phyloP scores from a whole-genome alignment of 1,140 invertebrate species.

The Ruditapes philippinarum region DNA sequence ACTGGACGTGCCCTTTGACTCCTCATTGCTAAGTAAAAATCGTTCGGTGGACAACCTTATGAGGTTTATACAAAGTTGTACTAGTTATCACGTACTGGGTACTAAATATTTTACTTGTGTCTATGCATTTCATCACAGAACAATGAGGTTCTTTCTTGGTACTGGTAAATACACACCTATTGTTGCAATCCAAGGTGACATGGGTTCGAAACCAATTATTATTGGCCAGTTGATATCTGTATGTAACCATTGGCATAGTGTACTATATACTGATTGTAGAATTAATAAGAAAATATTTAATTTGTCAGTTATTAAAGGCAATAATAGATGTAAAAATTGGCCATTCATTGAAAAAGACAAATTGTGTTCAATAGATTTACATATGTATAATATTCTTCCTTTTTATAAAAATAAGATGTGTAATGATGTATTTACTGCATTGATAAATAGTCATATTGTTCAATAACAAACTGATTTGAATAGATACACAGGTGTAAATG shows the following conservation, averaged over 20 bases:
- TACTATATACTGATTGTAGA: not conserved
- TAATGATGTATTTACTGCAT: not conserved
- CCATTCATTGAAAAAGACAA: not conserved
- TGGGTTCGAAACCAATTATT: constrained; percentile 32
- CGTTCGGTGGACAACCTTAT: not conserved
- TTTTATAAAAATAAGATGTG: not conserved
- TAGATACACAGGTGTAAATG: not conserved
- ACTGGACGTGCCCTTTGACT: not conserved
- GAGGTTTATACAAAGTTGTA: constrained; percentile 10
- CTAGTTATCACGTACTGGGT: constrained; percentile 35
- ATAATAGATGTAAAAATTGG: not conserved
- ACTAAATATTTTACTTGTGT: constrained; percentile 9
- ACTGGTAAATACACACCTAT: constrained; percentile 22
- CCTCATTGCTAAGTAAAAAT: constrained; percentile 22
- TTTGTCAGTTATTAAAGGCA: not conserved
- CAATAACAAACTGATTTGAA: not conserved
- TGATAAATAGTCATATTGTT: not conserved
- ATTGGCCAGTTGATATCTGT: not conserved
- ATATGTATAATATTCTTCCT: not conserved
- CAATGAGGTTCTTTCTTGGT: constrained; percentile 40
- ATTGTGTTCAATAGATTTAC: not conserved
- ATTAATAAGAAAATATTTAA: not conserved
- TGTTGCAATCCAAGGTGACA: not conserved
- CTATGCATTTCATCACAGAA: constrained; percentile 39
- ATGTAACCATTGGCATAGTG: not conserved